Evolutionary conservation across 2,888 invertebrate genomes (phyloP).

Genomic region (Archaeoteleia sp.): DNA sequence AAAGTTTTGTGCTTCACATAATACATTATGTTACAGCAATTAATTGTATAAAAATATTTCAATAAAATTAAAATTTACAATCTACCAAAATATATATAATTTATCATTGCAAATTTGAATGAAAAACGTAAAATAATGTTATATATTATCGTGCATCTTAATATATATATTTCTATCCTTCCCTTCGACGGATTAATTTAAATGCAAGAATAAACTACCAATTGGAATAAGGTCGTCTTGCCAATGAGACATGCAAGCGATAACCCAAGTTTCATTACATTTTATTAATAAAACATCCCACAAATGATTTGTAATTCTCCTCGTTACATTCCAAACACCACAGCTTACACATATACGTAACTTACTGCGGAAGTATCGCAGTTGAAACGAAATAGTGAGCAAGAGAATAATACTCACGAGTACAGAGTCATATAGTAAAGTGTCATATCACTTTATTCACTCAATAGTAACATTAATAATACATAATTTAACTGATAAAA

Average conservation of each 20-base stretch:
- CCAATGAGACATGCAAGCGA: conserved; percentile 14
- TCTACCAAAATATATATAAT: no score
- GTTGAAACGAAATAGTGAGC: conserved; percentile 42
- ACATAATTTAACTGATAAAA: conserved; percentile 73
- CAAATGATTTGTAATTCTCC: conserved; percentile 56
- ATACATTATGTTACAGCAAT: no score
- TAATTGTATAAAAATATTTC: no score
- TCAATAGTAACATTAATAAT: conserved; percentile 75
- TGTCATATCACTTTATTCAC: conserved; percentile 73
- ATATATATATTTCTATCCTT: conserved; percentile 1
- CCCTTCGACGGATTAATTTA: no score
- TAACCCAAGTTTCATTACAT: conserved; percentile 53
- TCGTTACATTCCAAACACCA: conserved; percentile 60
- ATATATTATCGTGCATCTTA: not conserved
- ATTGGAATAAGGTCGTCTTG: conserved; percentile 11
- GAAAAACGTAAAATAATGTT: not conserved
- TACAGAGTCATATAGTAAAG: conserved; percentile 68
- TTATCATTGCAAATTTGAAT: not conserved
- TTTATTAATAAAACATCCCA: conserved; percentile 60
- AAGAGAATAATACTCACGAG: conserved; percentile 54
- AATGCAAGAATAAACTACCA: no score
- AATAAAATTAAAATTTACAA: no score
- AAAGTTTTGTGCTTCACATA: no score
- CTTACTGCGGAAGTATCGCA: conserved; percentile 51
- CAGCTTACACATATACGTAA: conserved; percentile 56